Percentiles rank a stretch among this genome's conserved stretches.
phyloP scores from a whole-genome alignment of 2,888 invertebrate genomes.

The Unio pictorum region DNA sequence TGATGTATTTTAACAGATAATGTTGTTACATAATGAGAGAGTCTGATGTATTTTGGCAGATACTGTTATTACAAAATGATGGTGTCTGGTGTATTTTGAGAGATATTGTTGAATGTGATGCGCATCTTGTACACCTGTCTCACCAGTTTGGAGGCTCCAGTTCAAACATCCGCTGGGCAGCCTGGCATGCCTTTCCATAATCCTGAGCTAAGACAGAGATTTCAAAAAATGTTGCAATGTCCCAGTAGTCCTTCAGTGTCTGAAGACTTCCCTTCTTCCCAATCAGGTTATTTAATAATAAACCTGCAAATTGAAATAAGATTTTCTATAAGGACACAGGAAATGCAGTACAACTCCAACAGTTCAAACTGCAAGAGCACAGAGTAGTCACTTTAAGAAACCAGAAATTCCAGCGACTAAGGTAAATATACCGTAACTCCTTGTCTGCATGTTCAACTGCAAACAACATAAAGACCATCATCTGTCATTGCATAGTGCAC shows the following conservation, averaged over 20 bases:
- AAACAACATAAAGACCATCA: too few relatives aligned
- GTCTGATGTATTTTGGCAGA: too few relatives aligned
- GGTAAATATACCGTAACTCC: too few relatives aligned
- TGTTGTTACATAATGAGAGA: too few relatives aligned
- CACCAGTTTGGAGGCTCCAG: slow-evolving; percentile 75
- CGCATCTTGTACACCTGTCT: slow-evolving; percentile 11
- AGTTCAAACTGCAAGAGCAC: too few relatives aligned
- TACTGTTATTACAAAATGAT: too few relatives aligned
- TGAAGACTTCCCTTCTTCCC: slow-evolving; percentile 97
- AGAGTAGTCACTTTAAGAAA: too few relatives aligned
- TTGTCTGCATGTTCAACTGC: too few relatives aligned
- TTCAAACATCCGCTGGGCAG: slow-evolving; percentile 80
- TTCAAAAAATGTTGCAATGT: slow-evolving; percentile 98
- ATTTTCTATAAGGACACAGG: neutral
- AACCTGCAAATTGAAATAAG: slow-evolving; percentile 74
- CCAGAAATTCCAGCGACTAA: too few relatives aligned
- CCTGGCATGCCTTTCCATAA: slow-evolving; percentile 96
- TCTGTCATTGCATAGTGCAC: too few relatives aligned
- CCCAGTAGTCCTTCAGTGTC: slow-evolving; percentile 97
- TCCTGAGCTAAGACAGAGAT: slow-evolving; percentile 98
- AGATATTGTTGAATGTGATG: neutral
- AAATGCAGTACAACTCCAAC: neutral
- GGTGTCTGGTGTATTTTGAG: too few relatives aligned
- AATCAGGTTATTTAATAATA: slow-evolving; percentile 96
- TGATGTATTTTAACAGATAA: too few relatives aligned